Evolutionary conservation across 2,113 vertebrate species (phyloP).

Genomic region (Parotia lawesii): DNA sequence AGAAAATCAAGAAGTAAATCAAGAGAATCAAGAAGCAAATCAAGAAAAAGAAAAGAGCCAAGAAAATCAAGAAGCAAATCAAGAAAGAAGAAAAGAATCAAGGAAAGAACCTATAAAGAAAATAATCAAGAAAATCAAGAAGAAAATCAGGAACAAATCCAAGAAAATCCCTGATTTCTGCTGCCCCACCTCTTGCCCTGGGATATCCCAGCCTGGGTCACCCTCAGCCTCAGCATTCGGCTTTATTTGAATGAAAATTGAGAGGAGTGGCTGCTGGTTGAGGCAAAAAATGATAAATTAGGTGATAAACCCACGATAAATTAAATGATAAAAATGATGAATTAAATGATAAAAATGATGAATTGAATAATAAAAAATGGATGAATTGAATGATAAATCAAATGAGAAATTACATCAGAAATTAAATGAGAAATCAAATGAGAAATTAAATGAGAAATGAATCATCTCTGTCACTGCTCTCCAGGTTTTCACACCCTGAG

Average conservation of each 20-base stretch:
- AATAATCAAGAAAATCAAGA: not conserved
- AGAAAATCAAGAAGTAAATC: not conserved
- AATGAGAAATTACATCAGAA: not conserved
- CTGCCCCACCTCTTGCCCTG: not conserved
- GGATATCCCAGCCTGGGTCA: not conserved
- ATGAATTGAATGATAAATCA: not conserved
- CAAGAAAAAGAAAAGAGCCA: not conserved
- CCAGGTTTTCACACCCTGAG: accelerated
- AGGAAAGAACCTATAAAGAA: not conserved
- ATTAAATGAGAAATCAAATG: not conserved
- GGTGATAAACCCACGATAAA: not conserved
- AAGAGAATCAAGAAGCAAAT: not conserved
- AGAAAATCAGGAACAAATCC: not conserved
- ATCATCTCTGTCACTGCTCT: not conserved
- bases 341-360: not conserved
- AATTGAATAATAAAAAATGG: not conserved
- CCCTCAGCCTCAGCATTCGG: not conserved
- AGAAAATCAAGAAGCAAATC: not conserved
- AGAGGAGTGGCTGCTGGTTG: not conserved
- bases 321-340: accelerated
- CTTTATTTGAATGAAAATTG: not conserved
- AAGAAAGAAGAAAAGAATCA: not conserved
- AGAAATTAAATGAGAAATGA: not conserved
- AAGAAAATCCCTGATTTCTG: not conserved
- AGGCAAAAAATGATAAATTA: not conserved